Evolutionary conservation across 2,797 vertebrate genomes (phyloP).

Genomic region (Vespertilio murinus): DNA sequence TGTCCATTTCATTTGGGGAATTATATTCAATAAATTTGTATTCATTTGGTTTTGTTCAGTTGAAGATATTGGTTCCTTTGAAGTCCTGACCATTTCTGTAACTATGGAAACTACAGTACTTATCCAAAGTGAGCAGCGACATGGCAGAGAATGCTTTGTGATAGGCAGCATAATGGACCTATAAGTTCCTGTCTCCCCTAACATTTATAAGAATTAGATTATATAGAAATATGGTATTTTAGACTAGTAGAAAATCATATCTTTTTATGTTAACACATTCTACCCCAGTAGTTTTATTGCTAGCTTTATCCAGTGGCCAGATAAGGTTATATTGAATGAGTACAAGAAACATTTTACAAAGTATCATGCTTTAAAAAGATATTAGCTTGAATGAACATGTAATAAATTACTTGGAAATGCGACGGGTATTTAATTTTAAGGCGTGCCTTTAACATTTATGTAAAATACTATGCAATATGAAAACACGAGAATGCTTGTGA

Average conservation of each 20-base stretch:
- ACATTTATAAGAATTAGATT: not conserved
- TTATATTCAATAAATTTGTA: not conserved
- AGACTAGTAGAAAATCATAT: not conserved
- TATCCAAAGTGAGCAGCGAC: not conserved
- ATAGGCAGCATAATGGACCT: slow-evolving; percentile 24
- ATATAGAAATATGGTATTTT: not conserved
- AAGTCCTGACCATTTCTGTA: slow-evolving; percentile 27
- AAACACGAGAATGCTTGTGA: too few relatives aligned
- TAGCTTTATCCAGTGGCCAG: too few relatives aligned
- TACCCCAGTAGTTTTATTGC: too few relatives aligned
- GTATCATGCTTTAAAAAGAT: too few relatives aligned
- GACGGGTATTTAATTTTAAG: too few relatives aligned
- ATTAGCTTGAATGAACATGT: too few relatives aligned
- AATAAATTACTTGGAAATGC: too few relatives aligned
- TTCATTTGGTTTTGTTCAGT: slow-evolving; percentile 37
- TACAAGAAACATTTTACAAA: too few relatives aligned
- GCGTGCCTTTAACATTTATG: too few relatives aligned
- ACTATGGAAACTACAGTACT: slow-evolving; percentile 17
- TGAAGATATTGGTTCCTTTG: slow-evolving; percentile 28
- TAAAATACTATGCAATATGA: too few relatives aligned
- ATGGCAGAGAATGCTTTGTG: slow-evolving; percentile 17
- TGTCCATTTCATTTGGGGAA: not conserved
- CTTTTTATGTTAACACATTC: not conserved
- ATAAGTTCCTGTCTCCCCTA: not conserved
- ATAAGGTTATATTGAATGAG: too few relatives aligned